Conservation (phyloP, 2,888 invertebrate species). For the Mantis religiosa region DNA sequence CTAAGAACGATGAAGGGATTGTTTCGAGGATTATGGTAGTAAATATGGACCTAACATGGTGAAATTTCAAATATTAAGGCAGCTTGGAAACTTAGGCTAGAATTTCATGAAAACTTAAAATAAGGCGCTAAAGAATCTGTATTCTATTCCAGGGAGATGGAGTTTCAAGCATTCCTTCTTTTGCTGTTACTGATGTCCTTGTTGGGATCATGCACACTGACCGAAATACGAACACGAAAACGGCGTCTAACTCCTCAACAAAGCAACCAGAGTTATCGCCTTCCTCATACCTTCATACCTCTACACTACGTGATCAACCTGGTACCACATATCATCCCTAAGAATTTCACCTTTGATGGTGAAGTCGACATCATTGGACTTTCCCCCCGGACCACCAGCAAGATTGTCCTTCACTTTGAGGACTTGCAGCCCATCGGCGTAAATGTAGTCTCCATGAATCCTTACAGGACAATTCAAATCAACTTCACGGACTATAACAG, state of each 20-base stretch:
- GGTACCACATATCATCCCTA: conserved; percentile 18
- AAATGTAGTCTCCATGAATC: background rate
- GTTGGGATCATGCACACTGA: too few relatives aligned
- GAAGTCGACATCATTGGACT: background rate
- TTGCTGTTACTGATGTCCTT: too few relatives aligned
- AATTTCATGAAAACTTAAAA: too few relatives aligned
- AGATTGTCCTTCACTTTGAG: conserved; percentile 15
- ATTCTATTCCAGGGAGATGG: too few relatives aligned
- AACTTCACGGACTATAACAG: conserved; percentile 34
- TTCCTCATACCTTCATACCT: conserved; percentile 13
- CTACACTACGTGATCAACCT: conserved; percentile 20
- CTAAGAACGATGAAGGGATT: too few relatives aligned
- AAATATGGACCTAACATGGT: too few relatives aligned
- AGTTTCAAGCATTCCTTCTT: too few relatives aligned
- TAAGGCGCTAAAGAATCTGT: too few relatives aligned
- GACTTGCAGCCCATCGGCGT: background rate
- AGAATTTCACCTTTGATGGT: conserved; percentile 22
- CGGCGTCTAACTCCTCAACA: background rate
- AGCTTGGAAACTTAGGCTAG: too few relatives aligned
- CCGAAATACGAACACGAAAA: too few relatives aligned
- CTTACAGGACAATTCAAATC: background rate
- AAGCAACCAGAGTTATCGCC: background rate
- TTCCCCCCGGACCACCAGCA: background rate
- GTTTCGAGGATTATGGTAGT: too few relatives aligned
- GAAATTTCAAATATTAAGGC: too few relatives aligned